phyloP scores from a whole-genome alignment of 2,113 vertebrate species.

The Eupsittula cactorum region DNA sequence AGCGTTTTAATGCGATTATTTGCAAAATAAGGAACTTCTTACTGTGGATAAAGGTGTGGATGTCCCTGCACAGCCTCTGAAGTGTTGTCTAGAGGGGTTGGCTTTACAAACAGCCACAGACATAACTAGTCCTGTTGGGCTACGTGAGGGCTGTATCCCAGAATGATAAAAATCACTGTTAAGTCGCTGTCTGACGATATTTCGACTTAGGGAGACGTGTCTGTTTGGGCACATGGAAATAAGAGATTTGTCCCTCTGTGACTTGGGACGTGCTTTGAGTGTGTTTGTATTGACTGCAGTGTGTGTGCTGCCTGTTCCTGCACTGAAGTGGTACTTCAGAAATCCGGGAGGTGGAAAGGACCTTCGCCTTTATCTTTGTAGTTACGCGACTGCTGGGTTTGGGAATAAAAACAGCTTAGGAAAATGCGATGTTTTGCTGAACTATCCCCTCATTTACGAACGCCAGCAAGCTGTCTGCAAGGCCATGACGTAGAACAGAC shows the following conservation, averaged over 20 bases:
- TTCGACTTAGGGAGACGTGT: not conserved
- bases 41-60: not conserved
- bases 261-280: not conserved
- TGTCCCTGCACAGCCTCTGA: not conserved
- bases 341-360: not conserved
- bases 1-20: not conserved
- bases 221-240: not conserved
- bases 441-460: not conserved
- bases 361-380: not conserved
- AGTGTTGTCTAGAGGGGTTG: not conserved
- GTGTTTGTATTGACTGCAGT: accelerated
- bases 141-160: accelerated
- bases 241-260: not conserved
- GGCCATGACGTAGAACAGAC: not conserved
- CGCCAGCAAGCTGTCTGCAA: not conserved
- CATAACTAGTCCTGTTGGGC: not conserved
- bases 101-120: not conserved
- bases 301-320: not conserved
- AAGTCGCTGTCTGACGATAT: accelerated
- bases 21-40: not conserved
- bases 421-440: not conserved
- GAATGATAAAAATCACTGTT: accelerated
- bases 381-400: not conserved
- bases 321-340: not conserved
- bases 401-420: not conserved